Percentiles rank a stretch among this genome's conserved stretches.
Evolutionary conservation across 2,113 vertebrate species (phyloP).

Genomic region (Leptosomus discolor): DNA sequence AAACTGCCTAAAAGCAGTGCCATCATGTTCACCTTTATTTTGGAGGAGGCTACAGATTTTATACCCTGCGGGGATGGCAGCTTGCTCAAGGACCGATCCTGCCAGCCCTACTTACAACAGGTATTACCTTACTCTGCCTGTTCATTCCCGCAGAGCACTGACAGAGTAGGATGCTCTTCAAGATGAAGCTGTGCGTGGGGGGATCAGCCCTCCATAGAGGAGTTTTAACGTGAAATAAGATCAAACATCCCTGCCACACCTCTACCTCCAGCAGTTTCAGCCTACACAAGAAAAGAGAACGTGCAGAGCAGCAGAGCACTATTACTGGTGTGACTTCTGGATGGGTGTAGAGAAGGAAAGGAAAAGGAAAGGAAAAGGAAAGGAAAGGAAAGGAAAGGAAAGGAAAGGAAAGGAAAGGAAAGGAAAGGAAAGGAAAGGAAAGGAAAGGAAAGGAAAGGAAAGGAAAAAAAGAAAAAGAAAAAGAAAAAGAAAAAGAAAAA

Average conservation of each 20-base stretch:
- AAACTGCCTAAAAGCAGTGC: neutral
- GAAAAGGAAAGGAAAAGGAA: neutral
- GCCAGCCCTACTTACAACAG: neutral
- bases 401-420: no score
- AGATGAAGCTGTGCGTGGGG: constrained; percentile 47
- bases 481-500: accelerated
- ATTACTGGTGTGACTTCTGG: neutral
- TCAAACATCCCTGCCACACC: constrained; percentile 48
- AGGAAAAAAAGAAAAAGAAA: accelerated
- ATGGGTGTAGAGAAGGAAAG: neutral
- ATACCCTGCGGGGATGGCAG: constrained; percentile 6
- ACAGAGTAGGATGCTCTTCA: constrained; percentile 8
- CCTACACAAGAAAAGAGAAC: neutral
- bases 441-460: accelerated
- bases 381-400: accelerated
- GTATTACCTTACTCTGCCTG: neutral
- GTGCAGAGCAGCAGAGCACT: constrained; percentile 25
- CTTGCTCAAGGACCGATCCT: neutral
- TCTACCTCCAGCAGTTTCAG: constrained; percentile 48
- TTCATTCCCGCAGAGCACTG: neutral
- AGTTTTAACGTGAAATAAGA: constrained; percentile 38
- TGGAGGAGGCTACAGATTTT: constrained; percentile 15
- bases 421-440: no score
- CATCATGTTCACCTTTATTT: neutral
- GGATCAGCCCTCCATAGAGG: neutral